Evolutionary conservation across 2,797 vertebrate species (phyloP).

Genomic region (Falco cherrug): DNA sequence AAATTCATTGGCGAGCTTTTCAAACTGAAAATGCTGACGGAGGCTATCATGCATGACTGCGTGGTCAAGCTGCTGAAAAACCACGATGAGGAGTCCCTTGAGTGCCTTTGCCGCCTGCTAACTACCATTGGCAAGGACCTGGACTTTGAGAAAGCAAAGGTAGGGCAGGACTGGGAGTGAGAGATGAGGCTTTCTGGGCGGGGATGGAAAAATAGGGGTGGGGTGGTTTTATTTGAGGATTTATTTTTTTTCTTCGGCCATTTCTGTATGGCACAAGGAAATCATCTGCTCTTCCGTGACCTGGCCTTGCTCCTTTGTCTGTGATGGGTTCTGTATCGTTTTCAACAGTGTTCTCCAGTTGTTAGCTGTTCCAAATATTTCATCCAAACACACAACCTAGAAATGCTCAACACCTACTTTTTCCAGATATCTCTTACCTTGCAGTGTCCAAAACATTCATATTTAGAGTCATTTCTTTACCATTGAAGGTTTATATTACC

Average conservation of each 20-base stretch:
- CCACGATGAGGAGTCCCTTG: slow-evolving; percentile 93
- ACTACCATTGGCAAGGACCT: slow-evolving; percentile 97
- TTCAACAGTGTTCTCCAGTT: not conserved
- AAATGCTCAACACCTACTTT: not conserved
- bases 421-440: not conserved
- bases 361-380: not conserved
- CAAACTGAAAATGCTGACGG: slow-evolving; percentile 97
- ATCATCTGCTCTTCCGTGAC: not conserved
- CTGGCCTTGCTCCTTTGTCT: not conserved
- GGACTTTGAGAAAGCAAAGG: slow-evolving; percentile 98
- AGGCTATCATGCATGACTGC: slow-evolving; percentile 98
- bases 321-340: not conserved
- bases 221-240: not conserved
- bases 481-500: not conserved
- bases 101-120: slow-evolving; percentile 95
- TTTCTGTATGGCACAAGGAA: not conserved
- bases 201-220: not conserved
- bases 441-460: not conserved
- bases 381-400: not conserved
- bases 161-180: slow-evolving; percentile 30
- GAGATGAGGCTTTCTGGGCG: not conserved
- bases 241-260: not conserved
- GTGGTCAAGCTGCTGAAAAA: slow-evolving; percentile 97
- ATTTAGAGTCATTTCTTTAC: not conserved
- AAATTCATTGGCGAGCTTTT: slow-evolving; percentile 98